Evolutionary conservation across 2,797 vertebrate species (phyloP).

Genomic region (Falco naumanni): DNA sequence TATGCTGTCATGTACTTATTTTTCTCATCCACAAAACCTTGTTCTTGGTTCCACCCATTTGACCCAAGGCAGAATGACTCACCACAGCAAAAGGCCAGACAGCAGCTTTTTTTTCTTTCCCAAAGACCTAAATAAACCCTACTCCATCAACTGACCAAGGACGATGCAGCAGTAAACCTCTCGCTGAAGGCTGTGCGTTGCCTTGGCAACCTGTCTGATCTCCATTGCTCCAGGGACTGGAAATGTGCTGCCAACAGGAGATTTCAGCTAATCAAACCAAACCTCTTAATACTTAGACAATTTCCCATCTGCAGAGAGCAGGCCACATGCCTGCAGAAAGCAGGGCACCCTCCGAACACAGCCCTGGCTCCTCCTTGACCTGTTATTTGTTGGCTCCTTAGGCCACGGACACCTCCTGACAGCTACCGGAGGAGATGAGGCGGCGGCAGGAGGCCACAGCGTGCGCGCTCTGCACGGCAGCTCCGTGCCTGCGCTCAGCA

Average conservation of each 20-base stretch:
- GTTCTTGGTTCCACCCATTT: conserved; percentile 4
- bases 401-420: neutral
- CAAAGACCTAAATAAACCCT: conserved; percentile 68
- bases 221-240: conserved; percentile 61
- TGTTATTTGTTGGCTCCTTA: neutral
- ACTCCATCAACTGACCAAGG: conserved; percentile 71
- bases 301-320: conserved; percentile 20
- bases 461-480: neutral
- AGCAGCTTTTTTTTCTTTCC: conserved; percentile 7
- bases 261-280: conserved; percentile 63
- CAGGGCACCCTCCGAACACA: neutral
- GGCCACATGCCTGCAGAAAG: neutral
- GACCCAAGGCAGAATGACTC: conserved; percentile 65
- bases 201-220: conserved; percentile 73
- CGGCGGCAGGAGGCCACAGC: neutral
- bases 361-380: neutral
- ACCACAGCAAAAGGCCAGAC: conserved; percentile 49
- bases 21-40: conserved; percentile 25
- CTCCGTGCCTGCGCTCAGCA: neutral
- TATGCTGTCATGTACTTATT: neutral
- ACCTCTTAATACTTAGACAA: conserved; percentile 36
- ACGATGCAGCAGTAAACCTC: conserved; percentile 67
- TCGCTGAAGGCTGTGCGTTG: conserved; percentile 64
- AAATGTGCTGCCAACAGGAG: conserved; percentile 58
- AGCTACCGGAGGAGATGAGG: neutral